Base-by-base conservation (phyloP, 2,113 vertebrate genomes). In the Chaetops frenatus region DNA sequence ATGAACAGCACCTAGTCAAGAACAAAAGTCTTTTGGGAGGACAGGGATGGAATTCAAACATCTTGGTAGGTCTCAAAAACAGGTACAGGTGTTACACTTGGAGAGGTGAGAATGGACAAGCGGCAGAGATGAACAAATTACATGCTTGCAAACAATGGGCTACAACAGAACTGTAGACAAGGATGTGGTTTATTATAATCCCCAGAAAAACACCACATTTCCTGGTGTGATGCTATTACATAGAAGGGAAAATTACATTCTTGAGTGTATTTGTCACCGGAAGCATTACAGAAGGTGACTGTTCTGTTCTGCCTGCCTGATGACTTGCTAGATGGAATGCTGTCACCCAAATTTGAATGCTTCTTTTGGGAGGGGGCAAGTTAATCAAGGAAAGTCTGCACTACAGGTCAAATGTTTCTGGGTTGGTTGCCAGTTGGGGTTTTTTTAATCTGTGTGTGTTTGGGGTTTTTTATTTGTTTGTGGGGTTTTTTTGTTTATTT, bases 201-300 rank as follows among this genome's bases (percentile, higher is more conserved):
- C 38, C 12, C 76, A 92, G 67, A 86, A 93, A 90, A 92, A 77
- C 64, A 82, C 12, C 31, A 42, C 29, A 25, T 83, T 94, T 97
- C 92, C 94, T 92, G 80, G 67, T 94, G 86, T 20, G 56, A 92
- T 92, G 67, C 24, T 84, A 71, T 78, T 90, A 45, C 72, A 88
- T 5, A 78, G 80, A 92, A 73, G 35, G 47, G 81, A 83, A 95
- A 86, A 92, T 31, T 78, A 83, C 86, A 94, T 93, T 95, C 96
- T 90, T 94, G 64, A 84, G 64, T 19, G 60, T 80, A 73, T 70
- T 57, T 92, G 88, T 95, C 95, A 97, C 56, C 18, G 2, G 95
- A 93, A 93, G 72, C 47, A 60, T 86, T 88, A 70, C 42, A 90
- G 86, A 77, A 90, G 82, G 88, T 81, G 51, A 77, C 72, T 92